Evolutionary conservation across 2,797 vertebrate species (phyloP), one percentile per base, ranked within the genome.

Genomic region (Arctocebus calabarensis): DNA sequence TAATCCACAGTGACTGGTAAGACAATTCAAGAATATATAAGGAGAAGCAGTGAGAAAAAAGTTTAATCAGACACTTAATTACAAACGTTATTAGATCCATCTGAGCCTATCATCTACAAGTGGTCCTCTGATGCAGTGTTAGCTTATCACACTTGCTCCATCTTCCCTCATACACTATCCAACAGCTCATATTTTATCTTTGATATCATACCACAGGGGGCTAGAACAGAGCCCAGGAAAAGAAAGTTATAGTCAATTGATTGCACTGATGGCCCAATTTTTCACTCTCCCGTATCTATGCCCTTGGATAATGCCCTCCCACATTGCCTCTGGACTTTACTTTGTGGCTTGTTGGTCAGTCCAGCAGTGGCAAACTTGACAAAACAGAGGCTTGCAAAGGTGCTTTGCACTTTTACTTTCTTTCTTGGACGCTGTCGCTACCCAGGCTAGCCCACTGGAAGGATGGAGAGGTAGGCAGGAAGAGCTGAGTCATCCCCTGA

Each of bases 61-160:
- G 13, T 43, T 75, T 70, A 19, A 64, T 88, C 29, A 34, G 22
- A 40, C 7, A 66, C 5, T 48, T 29, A 34, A 2, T 32, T 48
- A 37, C 48, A 23, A 73, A 45, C 37, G 7, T 34, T 34, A 7
- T 34, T 17, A 32, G 52, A 48, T 3, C 0, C 27, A 23, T 59
- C 9, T 59, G 73, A 52, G 17, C 6, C 11, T 6, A 4, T 34
- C 5, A 57, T 68, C 43, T 27, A 20, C 17, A n/a, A 37, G 2
- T 4, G 10, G 70, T 14, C 3, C 22, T 3, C 70, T 37, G 59
- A 40, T 9, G 37, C 37, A 9, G 0, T 25, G 2, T 37, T 27
- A 57, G 10, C 3, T 68, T 20, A 25, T 11, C 2, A 13, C 7
- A 6, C 0, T 79, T 22, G 2, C 9, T n/a, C 1, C 52, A 22